Evolutionary conservation across 92 coral and sea anemone species (phyloP), one percentile per base, ranked within the genome.

Genomic region (Parazoanthus swiftii): DNA sequence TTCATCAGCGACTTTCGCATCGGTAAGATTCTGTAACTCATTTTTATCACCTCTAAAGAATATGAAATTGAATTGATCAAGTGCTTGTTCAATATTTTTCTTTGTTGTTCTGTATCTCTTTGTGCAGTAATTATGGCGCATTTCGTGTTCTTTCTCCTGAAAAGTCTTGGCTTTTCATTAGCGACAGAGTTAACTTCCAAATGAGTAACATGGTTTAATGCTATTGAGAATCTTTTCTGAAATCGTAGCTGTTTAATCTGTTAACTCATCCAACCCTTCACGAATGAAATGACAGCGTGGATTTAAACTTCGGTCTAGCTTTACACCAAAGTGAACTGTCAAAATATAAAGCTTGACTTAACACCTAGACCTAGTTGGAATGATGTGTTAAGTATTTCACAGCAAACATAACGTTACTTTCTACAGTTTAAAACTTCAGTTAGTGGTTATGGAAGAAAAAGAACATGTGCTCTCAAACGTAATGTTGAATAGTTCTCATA

Each of bases 1-100:
- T 14, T 80, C 85, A 0, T 35, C 85, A 16, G 46, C 26, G 85
- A 26, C 85, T 35, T 80, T 80, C 1, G 5, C 71, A 36, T 6
- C 42, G 85, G 85, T 80, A 80, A 80, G 85, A 25, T 35, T 80
- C 37, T 72, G 42, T 51, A 51, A 39, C 39, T 51, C 2, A 79
- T 2, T 58, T 80, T 56, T 35, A 23, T 36, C 46, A 25, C 50
- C 29, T 51, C 29, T 14, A 29, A 29, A 51, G 14, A 66, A 26
- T 56, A 4, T 3, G 23, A 29, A 51, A 4, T 29, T 50, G 63
- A 13, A 33, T 33, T 3, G 6, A 16, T 58, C 37, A 18, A 63
- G 26, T 63, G 25, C 25, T 63, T 4, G 25, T 21, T 20, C 25
- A 18, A 21, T 23, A 5, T 2, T 63, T 2, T 5, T 63, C 6